Evolutionary conservation across 2,113 vertebrate genomes (phyloP), one percentile per base, ranked within the genome.

Genomic region (Ciconia boyciana): DNA sequence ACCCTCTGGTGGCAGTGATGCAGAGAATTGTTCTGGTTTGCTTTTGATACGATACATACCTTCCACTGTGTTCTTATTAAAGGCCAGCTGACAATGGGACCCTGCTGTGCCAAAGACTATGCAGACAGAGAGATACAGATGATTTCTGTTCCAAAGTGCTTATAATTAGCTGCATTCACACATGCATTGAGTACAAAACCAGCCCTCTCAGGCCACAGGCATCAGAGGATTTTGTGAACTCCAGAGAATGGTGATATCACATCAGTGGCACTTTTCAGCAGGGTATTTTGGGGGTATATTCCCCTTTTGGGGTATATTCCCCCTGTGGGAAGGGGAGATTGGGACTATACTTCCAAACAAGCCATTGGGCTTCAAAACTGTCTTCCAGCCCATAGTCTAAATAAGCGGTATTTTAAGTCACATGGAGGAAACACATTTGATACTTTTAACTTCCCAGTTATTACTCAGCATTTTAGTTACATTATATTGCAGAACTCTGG

Each of bases 401-500:
- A 70, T 88, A 36, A 85, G 43, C 61, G 6, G 44, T 44, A 86
- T 92, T 97, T 68, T 57, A 90, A 94, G 88, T 96, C 87, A 84
- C 95, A 61, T 52, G 75, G 62, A 95, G 93, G 72, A 93, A 93
- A 86, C 36, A 11, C 11, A 0, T 49, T 36, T 64, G 49, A 52
- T 82, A 43, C 51, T 87, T 81, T 41, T 31, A 71, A 81, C 26
- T 87, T 82, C 57, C 54, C 52, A 16, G 2, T 39, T 64, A 43
- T 84, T 78, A 62, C 80, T 96, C 72, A 94, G 74, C 66, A 62
- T 76, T 89, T 94, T 76, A 61, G 16, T 58, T 76, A 18, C 28
- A 20, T 20, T 81, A 3, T 18, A 19, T 29, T 84, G 46, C 55
- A 78, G 65, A 86, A 62, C 13, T 82, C 54, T 46, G 10, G 19